phyloP scores from a whole-genome alignment of 2,797 vertebrate genomes.

The Onychomys arenicola region DNA sequence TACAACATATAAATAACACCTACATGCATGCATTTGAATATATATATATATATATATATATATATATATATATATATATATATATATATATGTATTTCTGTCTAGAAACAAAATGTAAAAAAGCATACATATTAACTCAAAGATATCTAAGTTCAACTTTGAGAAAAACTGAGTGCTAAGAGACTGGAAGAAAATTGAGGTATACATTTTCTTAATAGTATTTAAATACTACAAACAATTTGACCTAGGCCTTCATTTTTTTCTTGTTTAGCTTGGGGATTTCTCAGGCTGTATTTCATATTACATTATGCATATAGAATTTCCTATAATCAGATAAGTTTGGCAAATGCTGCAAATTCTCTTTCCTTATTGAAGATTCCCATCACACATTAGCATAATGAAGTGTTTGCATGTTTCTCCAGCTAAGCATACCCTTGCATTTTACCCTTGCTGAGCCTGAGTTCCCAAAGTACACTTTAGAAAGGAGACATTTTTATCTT shows the following conservation, averaged over 20 bases:
- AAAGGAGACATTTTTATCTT: neutral
- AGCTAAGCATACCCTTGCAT: neutral
- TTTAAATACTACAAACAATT: conserved; percentile 23
- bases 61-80: too few relatives aligned
- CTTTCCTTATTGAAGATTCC: conserved; percentile 50
- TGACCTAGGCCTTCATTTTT: neutral
- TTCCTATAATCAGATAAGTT: conserved; percentile 45
- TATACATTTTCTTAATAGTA: neutral
- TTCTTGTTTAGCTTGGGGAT: conserved; percentile 47
- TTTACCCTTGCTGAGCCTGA: neutral
- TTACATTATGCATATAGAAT: neutral
- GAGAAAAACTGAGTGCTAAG: neutral
- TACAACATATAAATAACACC: neutral
- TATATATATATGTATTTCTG: neutral
- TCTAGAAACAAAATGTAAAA: conserved; percentile 15
- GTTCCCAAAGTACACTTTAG: conserved; percentile 29
- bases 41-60: neutral
- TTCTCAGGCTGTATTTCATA: neutral
- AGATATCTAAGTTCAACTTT: conserved; percentile 12
- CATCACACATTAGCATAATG: conserved; percentile 28
- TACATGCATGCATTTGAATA: neutral
- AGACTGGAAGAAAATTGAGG: neutral
- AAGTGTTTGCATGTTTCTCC: conserved; percentile 50
- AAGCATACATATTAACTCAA: neutral
- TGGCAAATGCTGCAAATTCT: conserved; percentile 52